Base-by-base conservation (phyloP, 2,888 invertebrate species). In the Tetrapedia diversipes region DNA sequence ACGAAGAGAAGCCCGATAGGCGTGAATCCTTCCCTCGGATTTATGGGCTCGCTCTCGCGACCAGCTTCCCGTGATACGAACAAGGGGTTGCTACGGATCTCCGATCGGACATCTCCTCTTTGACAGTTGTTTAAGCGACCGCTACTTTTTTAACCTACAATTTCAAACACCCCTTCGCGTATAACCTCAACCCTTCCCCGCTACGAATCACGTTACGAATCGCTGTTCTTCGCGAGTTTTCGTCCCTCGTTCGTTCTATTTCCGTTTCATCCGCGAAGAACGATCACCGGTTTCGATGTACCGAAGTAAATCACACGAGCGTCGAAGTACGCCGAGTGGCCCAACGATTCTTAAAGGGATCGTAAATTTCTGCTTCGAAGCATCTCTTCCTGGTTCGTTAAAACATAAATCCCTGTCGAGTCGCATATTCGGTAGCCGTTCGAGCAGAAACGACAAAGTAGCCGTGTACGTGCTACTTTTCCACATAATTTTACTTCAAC, bases 21-120 rank as follows among this genome's bases (percentile, higher is more conserved):
- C 77, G 77, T 78, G 77, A 78, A 78, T 76, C 77, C 76, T 68
- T 69, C 59, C 45, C 27, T 14, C 45, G 53, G 77, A 78, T 78
- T 78, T 78, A 78, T 75, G 51, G 64, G 32, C 14, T 19, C 45
- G 59, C 72, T 41, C 45, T 63, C 63, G 65, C 65, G 56, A 16
- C 34, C 59, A 51, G 60, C 60, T 45, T 49, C 37, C 22, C 43
- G 32, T n/a, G 59, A 74, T 56, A 43, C 41, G 22, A 22, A 32
- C 34, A 10, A 49, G 41, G 56, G 39, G 14, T 61, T 32, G 16
- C 11, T 4, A 11, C 16, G 1, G 27, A 27, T 37, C 51, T n/a
- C 49, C 24, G 41, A 65, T 51, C 49, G 27, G 34, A 51, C 32
- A 43, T 41, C 24, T 51, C 27, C 10, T 1, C 6, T 6, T 4